These are phyloP conservation scores for Danio choprae DNA, from an alignment of 2,797 vertebrate species.

Conservation along the genomic window DNA sequence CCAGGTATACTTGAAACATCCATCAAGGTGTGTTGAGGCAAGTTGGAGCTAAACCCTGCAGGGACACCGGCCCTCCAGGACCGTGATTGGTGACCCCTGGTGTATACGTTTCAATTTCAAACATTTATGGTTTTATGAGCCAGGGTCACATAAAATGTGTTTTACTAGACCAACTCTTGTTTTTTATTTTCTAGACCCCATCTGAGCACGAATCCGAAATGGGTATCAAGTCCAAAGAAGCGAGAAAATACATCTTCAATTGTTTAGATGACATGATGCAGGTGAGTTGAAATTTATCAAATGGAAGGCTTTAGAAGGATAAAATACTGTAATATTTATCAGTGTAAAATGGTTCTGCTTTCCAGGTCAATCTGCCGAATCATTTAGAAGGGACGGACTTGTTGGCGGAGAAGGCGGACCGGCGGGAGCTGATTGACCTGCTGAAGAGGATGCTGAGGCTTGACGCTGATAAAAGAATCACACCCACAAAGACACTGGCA, in stretches of 20 bases:
- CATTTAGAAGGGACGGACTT: slow-evolving; percentile 97
- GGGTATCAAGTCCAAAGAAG: slow-evolving; percentile 98
- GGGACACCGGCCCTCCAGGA: too few relatives aligned
- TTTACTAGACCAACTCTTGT: not conserved
- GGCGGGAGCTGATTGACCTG: slow-evolving; percentile 97
- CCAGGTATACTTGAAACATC: too few relatives aligned
- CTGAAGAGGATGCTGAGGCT: slow-evolving; percentile 98
- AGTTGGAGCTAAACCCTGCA: too few relatives aligned
- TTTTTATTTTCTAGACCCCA: slow-evolving; percentile 81
- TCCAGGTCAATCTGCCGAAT: slow-evolving; percentile 96
- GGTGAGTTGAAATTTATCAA: slow-evolving; percentile 71
- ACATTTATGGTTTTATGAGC: too few relatives aligned
- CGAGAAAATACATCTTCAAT: slow-evolving; percentile 98
- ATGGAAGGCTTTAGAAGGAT: not conserved
- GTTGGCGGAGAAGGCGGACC: slow-evolving; percentile 98
- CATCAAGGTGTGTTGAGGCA: too few relatives aligned
- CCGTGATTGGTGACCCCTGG: too few relatives aligned
- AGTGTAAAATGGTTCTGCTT: not conserved
- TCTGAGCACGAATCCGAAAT: slow-evolving; percentile 97
- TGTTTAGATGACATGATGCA: slow-evolving; percentile 99
- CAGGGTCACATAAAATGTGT: too few relatives aligned
- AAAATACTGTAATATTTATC: not conserved
- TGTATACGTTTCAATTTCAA: too few relatives aligned
- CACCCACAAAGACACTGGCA: slow-evolving; percentile 94
- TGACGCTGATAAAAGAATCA: slow-evolving; percentile 98